These are phyloP conservation scores for Linhomoeus sp. DNA, from an alignment of 2,888 invertebrate genomes.

Conservation along the genomic window DNA sequence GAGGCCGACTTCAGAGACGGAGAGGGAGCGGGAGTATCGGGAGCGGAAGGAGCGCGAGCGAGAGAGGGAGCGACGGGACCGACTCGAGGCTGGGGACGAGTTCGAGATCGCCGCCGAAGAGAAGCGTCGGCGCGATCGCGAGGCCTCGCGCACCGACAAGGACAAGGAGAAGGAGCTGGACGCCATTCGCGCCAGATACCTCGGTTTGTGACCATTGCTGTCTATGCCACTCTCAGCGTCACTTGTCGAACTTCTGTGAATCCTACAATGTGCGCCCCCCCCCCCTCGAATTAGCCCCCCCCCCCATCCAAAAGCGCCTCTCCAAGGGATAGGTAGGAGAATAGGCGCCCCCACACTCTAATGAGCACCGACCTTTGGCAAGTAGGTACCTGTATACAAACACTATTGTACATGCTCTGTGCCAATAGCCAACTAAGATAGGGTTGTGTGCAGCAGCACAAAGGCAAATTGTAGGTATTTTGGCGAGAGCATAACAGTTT, in stretches of 20 bases:
- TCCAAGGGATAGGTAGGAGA: no score
- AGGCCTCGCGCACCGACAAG: slow-evolving; percentile 4
- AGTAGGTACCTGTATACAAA: no score
- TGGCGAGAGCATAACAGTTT: no score
- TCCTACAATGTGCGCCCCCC: neutral
- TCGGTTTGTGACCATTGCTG: slow-evolving; percentile 7
- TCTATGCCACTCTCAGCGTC: neutral
- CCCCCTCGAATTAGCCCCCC: neutral
- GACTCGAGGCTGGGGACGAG: slow-evolving; percentile 9
- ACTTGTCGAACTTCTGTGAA: neutral
- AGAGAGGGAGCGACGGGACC: slow-evolving; percentile 9
- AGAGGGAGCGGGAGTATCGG: slow-evolving; percentile 1
- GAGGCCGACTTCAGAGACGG: neutral
- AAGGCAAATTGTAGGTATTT: no score
- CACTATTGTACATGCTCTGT: no score
- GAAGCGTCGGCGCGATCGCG: no score
- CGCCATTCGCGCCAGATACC: slow-evolving; percentile 43
- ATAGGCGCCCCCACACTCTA: no score
- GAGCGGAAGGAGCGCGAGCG: slow-evolving; percentile 10
- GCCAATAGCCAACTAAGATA: no score
- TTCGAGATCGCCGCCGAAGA: slow-evolving; percentile 18
- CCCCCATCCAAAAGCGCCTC: slow-evolving; percentile 38
- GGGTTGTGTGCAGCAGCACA: no score
- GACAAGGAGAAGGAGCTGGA: slow-evolving; percentile 80
- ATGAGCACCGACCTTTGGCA: no score